Evolutionary conservation across 2,113 vertebrate genomes (phyloP).

Genomic region (Ia io): DNA sequence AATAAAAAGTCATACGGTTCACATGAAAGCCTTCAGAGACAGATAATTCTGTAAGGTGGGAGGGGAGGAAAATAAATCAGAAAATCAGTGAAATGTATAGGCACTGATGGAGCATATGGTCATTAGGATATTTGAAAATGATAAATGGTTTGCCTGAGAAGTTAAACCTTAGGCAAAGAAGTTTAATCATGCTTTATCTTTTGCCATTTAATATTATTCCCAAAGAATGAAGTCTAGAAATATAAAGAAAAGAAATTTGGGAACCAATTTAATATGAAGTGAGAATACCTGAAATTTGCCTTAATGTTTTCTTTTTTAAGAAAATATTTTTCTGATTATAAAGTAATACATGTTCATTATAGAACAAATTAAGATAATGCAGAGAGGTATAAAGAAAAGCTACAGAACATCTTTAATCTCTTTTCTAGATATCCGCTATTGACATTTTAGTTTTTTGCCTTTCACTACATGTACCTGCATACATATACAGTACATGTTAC

Average conservation of each 20-base stretch:
- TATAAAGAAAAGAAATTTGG: background rate
- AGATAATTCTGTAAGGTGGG: background rate
- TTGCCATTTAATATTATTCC: background rate
- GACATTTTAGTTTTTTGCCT: constrained; percentile 6
- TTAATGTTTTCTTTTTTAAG: background rate
- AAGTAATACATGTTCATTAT: background rate
- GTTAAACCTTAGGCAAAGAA: background rate
- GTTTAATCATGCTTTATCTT: background rate
- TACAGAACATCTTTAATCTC: background rate
- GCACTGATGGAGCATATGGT: background rate
- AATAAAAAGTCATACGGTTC: background rate
- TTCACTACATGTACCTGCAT: background rate
- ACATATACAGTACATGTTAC: background rate
- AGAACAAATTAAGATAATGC: constrained; percentile 27
- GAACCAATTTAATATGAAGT: background rate
- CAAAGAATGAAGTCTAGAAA: background rate
- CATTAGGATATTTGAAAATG: constrained; percentile 16
- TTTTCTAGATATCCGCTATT: background rate
- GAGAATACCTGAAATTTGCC: background rate
- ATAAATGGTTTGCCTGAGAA: background rate
- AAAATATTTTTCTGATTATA: constrained; percentile 18
- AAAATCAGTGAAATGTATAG: background rate
- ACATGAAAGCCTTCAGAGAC: constrained; percentile 18
- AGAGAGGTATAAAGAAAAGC: background rate
- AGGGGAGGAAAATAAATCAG: background rate